Conservation (phyloP, 2,797 vertebrate species). For the Hypotaenidia philippensis region DNA sequence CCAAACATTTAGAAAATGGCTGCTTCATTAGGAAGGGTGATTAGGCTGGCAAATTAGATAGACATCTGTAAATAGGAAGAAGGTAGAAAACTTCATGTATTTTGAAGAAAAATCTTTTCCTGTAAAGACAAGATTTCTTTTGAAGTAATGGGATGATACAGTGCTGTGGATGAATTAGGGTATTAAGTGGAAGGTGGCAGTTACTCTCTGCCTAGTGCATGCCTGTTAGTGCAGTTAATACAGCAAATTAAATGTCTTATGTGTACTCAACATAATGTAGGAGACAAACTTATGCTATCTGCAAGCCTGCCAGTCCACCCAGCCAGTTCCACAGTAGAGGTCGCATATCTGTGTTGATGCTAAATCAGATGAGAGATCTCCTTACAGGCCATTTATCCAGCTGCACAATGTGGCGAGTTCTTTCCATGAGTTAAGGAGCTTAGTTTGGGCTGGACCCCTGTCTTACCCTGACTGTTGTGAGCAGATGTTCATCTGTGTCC, state of each 20-base stretch:
- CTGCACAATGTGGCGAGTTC: not conserved
- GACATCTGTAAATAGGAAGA: not conserved
- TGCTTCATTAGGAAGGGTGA: not conserved
- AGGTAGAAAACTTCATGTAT: not conserved
- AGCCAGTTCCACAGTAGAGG: not conserved
- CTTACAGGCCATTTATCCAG: not conserved
- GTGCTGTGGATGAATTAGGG: no score
- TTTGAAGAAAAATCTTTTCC: not conserved
- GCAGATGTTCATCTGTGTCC: not conserved
- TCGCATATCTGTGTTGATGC: accelerated
- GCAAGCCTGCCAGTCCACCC: not conserved
- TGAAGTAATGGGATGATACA: not conserved
- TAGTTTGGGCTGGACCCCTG: not conserved
- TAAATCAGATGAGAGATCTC: not conserved
- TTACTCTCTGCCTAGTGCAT: not conserved
- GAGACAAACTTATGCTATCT: accelerated
- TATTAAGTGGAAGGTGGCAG: not conserved
- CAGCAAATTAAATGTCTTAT: not conserved
- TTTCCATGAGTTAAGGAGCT: not conserved
- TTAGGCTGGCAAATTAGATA: not conserved
- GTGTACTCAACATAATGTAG: not conserved
- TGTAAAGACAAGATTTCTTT: not conserved
- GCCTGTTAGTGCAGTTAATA: not conserved
- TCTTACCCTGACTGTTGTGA: not conserved
- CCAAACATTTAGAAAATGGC: not conserved